A percentile compares a stretch with the other conserved stretches of the same genome.
Evolutionary conservation across 2,888 invertebrate species (phyloP).

Genomic region (Antitype chi): DNA sequence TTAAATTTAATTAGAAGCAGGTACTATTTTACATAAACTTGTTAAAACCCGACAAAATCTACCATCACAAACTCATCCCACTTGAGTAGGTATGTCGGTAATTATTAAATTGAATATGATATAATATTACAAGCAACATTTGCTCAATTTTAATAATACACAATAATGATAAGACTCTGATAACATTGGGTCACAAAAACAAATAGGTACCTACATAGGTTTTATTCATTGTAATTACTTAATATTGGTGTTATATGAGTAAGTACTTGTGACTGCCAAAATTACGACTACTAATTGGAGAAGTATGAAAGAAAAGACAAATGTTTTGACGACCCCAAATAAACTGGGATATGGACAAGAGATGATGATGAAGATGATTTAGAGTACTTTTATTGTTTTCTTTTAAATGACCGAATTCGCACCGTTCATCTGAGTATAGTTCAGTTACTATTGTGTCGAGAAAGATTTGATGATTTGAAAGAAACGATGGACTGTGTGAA

Average conservation of each 20-base stretch:
- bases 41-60: neutral
- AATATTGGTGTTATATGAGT: neutral
- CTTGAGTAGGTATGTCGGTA: neutral
- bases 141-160: constrained; percentile 2
- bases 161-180: constrained; percentile 22
- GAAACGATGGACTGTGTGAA: neutral
- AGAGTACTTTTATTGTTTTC: too few relatives aligned
- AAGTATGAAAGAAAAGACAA: too few relatives aligned
- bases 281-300: too few relatives aligned
- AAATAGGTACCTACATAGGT: neutral
- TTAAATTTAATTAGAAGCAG: neutral
- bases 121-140: neutral
- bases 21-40: neutral
- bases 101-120: neutral
- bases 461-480: neutral
- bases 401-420: too few relatives aligned
- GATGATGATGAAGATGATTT: too few relatives aligned
- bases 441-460: neutral
- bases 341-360: too few relatives aligned
- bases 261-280: too few relatives aligned
- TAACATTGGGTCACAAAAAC: constrained; percentile 28
- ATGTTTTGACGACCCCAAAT: too few relatives aligned
- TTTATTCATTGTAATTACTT: neutral
- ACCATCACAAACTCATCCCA: neutral
- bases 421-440: too few relatives aligned